These are phyloP conservation scores for Cryptotermes secundus DNA, from an alignment of 1,140 invertebrate genomes.

Conservation along the genomic window DNA sequence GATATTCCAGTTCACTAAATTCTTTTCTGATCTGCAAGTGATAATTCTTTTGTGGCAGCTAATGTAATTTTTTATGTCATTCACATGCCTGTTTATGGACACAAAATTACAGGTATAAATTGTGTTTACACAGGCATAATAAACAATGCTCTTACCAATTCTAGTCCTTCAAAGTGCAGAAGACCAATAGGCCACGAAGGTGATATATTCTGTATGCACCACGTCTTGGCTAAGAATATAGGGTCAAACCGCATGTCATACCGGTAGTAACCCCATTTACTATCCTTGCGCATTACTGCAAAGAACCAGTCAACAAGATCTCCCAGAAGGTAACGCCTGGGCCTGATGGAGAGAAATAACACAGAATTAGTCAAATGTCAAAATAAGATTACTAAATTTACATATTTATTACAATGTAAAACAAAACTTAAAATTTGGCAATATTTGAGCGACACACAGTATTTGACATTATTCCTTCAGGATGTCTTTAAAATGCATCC, in stretches of 20 bases:
- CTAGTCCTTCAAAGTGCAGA: slow-evolving; percentile 75
- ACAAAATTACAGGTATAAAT: no score
- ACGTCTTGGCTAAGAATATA: slow-evolving; percentile 64
- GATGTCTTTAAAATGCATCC: no score
- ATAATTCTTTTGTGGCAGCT: no score
- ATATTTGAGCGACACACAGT: no score
- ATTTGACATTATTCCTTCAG: no score
- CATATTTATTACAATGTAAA: no score
- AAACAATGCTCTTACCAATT: slow-evolving; percentile 60
- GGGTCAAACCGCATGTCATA: slow-evolving; percentile 71
- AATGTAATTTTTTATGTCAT: no score
- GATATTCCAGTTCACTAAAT: no score
- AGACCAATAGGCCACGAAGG: slow-evolving; percentile 64
- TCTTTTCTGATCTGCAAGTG: no score
- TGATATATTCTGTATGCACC: slow-evolving; percentile 59
- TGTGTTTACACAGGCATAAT: no score
- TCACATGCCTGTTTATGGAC: no score
- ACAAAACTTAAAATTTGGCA: no score
- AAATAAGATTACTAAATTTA: not conserved
- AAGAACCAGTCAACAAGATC: slow-evolving; percentile 81
- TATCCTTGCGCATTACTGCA: slow-evolving; percentile 67
- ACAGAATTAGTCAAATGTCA: slow-evolving; percentile 35
- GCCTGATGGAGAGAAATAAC: slow-evolving; percentile 60
- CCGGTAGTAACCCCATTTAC: slow-evolving; percentile 62
- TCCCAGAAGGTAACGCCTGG: slow-evolving; percentile 73